A percentile compares a stretch with the other conserved stretches of the same genome.
Conservation (phyloP, 1,140 invertebrate genomes). For the Ericerus pela region DNA sequence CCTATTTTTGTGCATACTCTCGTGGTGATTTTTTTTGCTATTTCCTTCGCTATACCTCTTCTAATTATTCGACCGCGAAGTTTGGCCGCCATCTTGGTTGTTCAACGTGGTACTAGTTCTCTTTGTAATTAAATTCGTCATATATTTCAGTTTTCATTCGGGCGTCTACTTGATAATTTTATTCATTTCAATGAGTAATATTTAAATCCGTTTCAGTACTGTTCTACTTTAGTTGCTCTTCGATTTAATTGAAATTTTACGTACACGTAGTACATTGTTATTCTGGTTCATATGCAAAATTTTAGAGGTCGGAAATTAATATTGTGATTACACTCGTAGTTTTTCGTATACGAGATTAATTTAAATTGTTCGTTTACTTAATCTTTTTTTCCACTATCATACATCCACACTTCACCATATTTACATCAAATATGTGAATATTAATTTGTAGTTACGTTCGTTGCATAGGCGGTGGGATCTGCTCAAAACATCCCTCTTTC, state of each 20-base stretch:
- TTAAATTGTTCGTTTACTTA: background rate
- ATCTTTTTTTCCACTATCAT: background rate
- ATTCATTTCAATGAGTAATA: background rate
- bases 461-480: background rate
- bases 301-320: background rate
- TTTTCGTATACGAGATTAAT: background rate
- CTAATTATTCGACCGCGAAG: background rate
- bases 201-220: background rate
- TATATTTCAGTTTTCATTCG: background rate
- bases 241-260: background rate
- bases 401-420: background rate
- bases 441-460: background rate
- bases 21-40: too few relatives aligned
- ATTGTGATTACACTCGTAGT: background rate
- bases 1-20: background rate
- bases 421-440: background rate
- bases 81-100: too few relatives aligned
- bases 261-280: background rate
- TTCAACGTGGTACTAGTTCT: too few relatives aligned
- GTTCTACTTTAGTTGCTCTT: background rate
- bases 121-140: background rate
- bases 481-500: background rate
- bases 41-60: too few relatives aligned
- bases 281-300: background rate
- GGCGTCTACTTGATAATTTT: background rate